phyloP scores from a whole-genome alignment of 2,113 vertebrate species.

The Eurystomus gularis region DNA sequence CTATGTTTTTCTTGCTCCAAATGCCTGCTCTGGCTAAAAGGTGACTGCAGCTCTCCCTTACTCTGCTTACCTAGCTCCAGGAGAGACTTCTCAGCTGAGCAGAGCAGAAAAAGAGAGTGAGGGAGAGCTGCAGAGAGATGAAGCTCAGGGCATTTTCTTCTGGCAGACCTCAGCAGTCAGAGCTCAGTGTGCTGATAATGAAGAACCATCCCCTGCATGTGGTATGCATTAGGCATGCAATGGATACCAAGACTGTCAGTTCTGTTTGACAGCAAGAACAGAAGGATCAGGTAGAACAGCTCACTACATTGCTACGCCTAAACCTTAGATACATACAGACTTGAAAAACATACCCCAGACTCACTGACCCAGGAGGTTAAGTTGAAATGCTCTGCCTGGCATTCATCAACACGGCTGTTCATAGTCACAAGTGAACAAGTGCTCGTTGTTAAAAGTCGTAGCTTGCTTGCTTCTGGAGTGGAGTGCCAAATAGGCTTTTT shows the following conservation, averaged over 20 bases:
- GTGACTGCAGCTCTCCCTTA: background rate
- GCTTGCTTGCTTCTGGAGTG: background rate
- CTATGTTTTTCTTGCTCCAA: background rate
- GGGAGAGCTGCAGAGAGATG: background rate
- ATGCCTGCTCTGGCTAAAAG: background rate
- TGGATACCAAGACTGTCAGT: background rate
- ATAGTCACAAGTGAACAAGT: conserved; percentile 13
- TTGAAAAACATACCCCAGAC: background rate
- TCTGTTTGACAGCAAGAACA: background rate
- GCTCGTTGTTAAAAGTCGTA: background rate
- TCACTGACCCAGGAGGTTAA: background rate
- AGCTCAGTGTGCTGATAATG: background rate
- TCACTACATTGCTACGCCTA: background rate
- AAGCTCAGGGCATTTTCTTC: background rate
- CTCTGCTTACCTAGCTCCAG: background rate
- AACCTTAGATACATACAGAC: background rate
- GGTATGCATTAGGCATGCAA: background rate
- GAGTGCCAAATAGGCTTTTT: background rate
- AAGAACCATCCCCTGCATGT: background rate
- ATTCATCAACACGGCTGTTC: background rate
- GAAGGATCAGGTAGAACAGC: background rate
- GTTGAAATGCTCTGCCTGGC: conserved; percentile 2
- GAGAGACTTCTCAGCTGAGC: background rate
- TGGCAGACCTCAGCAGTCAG: background rate
- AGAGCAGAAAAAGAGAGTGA: background rate